These are phyloP conservation scores for Venturia canescens DNA, from an alignment of 1,140 invertebrate species.

Conservation along the genomic window DNA sequence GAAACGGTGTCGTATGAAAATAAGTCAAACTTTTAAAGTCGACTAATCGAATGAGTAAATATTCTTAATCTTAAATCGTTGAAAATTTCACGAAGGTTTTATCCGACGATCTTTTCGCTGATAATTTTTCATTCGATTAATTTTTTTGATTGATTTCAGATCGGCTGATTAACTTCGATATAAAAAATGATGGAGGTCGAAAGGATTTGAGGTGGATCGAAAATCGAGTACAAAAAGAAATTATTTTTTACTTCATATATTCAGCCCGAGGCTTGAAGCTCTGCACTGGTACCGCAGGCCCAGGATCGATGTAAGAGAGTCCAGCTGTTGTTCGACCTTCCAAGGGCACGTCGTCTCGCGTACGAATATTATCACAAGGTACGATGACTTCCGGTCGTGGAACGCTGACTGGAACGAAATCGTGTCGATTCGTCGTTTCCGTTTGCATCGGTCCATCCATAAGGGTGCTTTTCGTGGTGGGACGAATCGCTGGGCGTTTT, in stretches of 20 bases:
- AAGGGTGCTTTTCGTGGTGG: constrained; percentile 57
- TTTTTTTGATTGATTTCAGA: neutral
- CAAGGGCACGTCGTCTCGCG: constrained; percentile 66
- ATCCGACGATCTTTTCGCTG: too few species aligned
- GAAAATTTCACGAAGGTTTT: too few species aligned
- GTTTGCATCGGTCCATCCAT: constrained; percentile 82
- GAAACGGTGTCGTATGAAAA: neutral
- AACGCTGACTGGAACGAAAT: constrained; percentile 81
- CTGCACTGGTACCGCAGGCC: constrained; percentile 46
- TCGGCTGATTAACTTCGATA: neutral
- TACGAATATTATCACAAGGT: constrained; percentile 73
- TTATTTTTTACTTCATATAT: constrained; percentile 63
- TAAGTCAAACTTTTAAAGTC: neutral
- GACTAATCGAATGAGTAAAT: too few species aligned
- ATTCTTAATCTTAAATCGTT: too few species aligned
- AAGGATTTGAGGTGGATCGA: neutral
- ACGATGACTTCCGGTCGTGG: constrained; percentile 67
- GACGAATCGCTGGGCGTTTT: constrained; percentile 65
- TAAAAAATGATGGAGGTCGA: neutral
- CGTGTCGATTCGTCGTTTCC: constrained; percentile 82
- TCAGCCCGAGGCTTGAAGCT: constrained; percentile 66
- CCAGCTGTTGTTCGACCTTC: constrained; percentile 64
- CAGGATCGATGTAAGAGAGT: constrained; percentile 65
- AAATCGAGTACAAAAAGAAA: constrained; percentile 24
- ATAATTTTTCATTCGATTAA: neutral